Conservation (phyloP, 1,140 invertebrate species). For the Dinothrombium tinctorium region DNA sequence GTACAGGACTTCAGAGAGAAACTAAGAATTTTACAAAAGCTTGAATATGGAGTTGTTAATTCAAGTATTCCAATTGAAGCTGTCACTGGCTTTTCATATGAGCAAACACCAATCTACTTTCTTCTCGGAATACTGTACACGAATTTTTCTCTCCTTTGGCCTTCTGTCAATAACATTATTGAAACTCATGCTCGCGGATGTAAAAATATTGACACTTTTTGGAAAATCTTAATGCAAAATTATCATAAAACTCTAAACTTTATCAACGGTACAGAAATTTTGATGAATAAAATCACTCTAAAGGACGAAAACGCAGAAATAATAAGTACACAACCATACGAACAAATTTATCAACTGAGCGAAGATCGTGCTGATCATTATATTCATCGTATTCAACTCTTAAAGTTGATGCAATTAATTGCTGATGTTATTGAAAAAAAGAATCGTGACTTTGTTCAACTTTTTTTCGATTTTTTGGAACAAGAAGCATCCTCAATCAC, state of each 20-base stretch:
- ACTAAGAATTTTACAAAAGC: constrained; percentile 40
- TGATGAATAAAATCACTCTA: neutral
- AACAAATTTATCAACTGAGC: neutral
- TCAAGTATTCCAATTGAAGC: constrained; percentile 14
- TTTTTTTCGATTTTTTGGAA: constrained; percentile 55
- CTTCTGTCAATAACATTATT: constrained; percentile 33
- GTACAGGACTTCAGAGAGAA: constrained; percentile 53
- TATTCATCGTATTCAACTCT: constrained; percentile 51
- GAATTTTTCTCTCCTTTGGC: constrained; percentile 71
- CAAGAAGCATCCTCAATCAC: constrained; percentile 19
- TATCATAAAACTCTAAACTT: neutral
- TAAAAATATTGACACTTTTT: neutral
- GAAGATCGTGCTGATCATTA: constrained; percentile 28
- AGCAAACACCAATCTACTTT: constrained; percentile 37
- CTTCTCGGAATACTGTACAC: constrained; percentile 54
- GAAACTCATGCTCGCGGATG: neutral
- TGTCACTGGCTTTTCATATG: constrained; percentile 1
- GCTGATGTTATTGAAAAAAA: constrained; percentile 43
- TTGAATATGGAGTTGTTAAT: constrained; percentile 27
- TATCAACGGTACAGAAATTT: neutral
- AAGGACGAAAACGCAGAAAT: neutral
- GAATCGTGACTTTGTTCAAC: constrained; percentile 44
- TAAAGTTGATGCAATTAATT: constrained; percentile 48
- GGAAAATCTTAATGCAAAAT: neutral
- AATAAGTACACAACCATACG: neutral